A percentile compares a stretch with the other conserved stretches of the same genome.
These are phyloP conservation scores for Chloroceryle amazona DNA, from an alignment of 2,797 vertebrate species.

Conservation along the genomic window DNA sequence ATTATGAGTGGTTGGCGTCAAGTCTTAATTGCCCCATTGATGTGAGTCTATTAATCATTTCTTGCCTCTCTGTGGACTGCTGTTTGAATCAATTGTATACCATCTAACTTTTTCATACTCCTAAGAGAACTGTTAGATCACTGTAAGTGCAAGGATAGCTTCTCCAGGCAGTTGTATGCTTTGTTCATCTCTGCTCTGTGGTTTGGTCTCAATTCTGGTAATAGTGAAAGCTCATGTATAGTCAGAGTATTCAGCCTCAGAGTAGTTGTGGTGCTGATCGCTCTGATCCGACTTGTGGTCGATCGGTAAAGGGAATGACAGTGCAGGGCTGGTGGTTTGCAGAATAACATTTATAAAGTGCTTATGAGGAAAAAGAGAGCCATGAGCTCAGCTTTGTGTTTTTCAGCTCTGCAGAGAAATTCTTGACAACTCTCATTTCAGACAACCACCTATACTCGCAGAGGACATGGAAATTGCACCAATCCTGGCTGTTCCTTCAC, in stretches of 20 bases:
- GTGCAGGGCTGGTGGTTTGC: background rate
- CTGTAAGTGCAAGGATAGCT: background rate
- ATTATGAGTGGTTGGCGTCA: background rate
- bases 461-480: constrained; percentile 93
- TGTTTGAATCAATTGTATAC: background rate
- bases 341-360: background rate
- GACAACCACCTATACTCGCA: constrained; percentile 94
- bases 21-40: background rate
- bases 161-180: background rate
- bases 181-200: background rate
- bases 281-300: background rate
- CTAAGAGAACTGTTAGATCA: background rate
- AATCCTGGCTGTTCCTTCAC: constrained; percentile 92
- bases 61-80: background rate
- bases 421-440: constrained; percentile 69
- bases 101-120: background rate
- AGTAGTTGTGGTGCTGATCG: background rate
- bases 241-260: background rate
- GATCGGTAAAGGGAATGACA: background rate
- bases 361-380: background rate
- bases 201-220: background rate
- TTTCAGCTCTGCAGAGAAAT: background rate
- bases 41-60: background rate
- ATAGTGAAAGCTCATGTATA: background rate
- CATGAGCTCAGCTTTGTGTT: background rate